A percentile compares a stretch with the other conserved stretches of the same genome.
Evolutionary conservation across 2,113 vertebrate species (phyloP).

Genomic region (Limanda limanda): DNA sequence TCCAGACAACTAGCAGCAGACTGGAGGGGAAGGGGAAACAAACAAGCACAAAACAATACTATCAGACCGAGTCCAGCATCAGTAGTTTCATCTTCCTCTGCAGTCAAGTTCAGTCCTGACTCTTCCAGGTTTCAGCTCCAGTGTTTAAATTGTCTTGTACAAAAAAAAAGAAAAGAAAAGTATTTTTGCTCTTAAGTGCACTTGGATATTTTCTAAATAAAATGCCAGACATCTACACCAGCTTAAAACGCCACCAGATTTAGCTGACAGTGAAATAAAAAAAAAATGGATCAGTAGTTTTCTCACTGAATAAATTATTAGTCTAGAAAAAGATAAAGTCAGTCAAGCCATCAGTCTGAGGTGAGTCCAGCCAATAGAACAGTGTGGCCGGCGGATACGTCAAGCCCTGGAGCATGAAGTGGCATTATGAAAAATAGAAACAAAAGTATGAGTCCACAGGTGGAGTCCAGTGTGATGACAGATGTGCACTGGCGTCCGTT

Average conservation of each 20-base stretch:
- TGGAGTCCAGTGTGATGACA: slow-evolving; percentile 55
- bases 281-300: slow-evolving; percentile 83
- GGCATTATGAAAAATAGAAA: background rate
- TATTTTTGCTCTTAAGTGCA: slow-evolving; percentile 38
- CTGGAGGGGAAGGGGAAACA: slow-evolving; percentile 53
- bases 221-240: slow-evolving; percentile 55
- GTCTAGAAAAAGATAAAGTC: slow-evolving; percentile 83
- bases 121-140: slow-evolving; percentile 77
- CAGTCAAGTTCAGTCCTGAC: slow-evolving; percentile 13
- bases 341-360: slow-evolving; percentile 48
- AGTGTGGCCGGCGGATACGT: background rate
- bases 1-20: slow-evolving; percentile 94
- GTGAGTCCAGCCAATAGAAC: slow-evolving; percentile 72
- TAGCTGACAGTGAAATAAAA: slow-evolving; percentile 81
- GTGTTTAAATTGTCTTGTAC: slow-evolving; percentile 67
- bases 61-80: slow-evolving; percentile 74
- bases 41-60: slow-evolving; percentile 75
- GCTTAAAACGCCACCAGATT: slow-evolving; percentile 73
- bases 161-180: slow-evolving; percentile 8
- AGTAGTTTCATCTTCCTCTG: slow-evolving; percentile 65
- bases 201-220: slow-evolving; percentile 22
- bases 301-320: slow-evolving; percentile 97
- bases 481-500: slow-evolving; percentile 68
- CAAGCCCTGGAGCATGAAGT: slow-evolving; percentile 34
- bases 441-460: slow-evolving; percentile 11